Evolutionary conservation across 2,888 invertebrate genomes (phyloP).

Genomic region (Tenodera sinensis): DNA sequence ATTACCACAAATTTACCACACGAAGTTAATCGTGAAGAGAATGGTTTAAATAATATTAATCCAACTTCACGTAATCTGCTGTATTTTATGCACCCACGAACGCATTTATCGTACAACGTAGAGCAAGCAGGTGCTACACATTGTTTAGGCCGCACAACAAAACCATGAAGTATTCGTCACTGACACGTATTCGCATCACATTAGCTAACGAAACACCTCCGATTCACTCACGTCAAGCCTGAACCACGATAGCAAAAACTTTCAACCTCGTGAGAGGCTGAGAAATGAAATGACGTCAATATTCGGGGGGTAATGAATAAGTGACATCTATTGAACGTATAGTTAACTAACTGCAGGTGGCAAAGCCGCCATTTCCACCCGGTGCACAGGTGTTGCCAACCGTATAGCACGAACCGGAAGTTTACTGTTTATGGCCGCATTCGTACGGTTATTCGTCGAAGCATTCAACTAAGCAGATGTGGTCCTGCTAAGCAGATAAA

Average conservation of each 20-base stretch:
- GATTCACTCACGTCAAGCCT: background rate
- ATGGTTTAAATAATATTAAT: background rate
- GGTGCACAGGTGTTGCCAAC: background rate
- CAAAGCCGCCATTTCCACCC: background rate
- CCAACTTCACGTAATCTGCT: background rate
- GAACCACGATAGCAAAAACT: background rate
- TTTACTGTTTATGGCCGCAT: too few species aligned
- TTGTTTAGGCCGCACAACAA: slow-evolving; percentile 8
- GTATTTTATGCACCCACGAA: background rate
- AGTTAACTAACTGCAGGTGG: background rate
- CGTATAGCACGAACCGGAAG: too few species aligned
- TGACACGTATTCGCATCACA: background rate
- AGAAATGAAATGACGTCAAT: background rate
- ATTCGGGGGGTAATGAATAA: background rate
- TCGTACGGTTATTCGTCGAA: too few species aligned
- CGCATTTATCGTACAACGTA: background rate
- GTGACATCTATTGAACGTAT: background rate
- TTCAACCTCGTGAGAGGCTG: background rate
- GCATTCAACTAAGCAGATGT: too few species aligned
- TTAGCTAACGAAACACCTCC: background rate
- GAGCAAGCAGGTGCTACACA: background rate
- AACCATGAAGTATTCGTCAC: background rate
- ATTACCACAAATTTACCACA: background rate
- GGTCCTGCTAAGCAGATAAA: too few species aligned
- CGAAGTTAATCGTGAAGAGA: background rate